These are phyloP conservation scores for Macquaria ambigua DNA, from an alignment of 2,113 vertebrate genomes.

Conservation along the genomic window DNA sequence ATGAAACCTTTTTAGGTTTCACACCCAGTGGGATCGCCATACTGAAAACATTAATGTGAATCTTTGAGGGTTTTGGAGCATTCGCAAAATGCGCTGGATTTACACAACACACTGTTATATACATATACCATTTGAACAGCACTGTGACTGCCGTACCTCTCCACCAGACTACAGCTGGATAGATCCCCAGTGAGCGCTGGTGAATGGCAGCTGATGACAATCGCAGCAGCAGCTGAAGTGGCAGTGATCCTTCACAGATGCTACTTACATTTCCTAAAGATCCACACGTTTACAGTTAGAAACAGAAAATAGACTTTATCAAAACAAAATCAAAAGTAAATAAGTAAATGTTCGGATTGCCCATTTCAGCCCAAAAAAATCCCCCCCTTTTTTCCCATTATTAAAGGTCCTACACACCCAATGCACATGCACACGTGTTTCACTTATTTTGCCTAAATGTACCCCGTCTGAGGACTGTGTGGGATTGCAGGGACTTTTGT, in stretches of 20 bases:
- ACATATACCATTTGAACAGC: not conserved
- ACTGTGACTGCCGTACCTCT: not conserved
- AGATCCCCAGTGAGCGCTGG: not conserved
- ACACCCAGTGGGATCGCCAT: not conserved
- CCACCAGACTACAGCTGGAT: constrained; percentile 4
- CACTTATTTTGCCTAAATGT: not conserved
- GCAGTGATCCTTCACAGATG: constrained; percentile 11
- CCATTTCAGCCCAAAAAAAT: not conserved
- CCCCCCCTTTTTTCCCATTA: too few relatives aligned
- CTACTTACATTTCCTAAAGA: constrained; percentile 2
- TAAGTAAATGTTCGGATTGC: too few relatives aligned
- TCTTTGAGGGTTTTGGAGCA: not conserved
- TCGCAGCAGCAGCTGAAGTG: not conserved
- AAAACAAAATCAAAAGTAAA: not conserved
- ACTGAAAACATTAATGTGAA: not conserved
- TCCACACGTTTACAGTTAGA: not conserved
- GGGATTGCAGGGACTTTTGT: not conserved
- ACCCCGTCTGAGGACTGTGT: not conserved
- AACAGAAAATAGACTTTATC: not conserved
- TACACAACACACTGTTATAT: not conserved
- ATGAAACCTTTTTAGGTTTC: not conserved
- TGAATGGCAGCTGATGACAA: constrained; percentile 32
- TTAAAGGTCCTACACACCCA: not conserved
- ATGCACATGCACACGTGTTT: not conserved
- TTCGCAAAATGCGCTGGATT: not conserved